These are phyloP conservation scores for Elanoides forficatus DNA, from an alignment of 2,113 vertebrate species.

Conservation along the genomic window DNA sequence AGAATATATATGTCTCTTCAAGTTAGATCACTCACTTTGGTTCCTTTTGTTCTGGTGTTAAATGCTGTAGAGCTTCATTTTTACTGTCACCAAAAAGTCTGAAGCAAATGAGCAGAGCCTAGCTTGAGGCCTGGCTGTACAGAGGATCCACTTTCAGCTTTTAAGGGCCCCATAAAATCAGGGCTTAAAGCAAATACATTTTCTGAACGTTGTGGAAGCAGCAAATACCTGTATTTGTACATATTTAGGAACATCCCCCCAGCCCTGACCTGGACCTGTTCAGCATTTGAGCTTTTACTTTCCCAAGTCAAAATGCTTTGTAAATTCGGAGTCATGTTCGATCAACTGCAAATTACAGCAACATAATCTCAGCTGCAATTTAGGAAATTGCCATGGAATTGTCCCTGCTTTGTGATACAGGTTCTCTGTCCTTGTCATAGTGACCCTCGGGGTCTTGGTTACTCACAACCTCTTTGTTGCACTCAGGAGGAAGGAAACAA, in stretches of 20 bases:
- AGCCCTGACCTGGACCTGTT: not conserved
- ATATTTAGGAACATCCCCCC: not conserved
- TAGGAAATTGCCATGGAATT: not conserved
- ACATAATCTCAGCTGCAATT: fast-evolving
- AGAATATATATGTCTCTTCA: not conserved
- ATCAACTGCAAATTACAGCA: not conserved
- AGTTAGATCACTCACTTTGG: not conserved
- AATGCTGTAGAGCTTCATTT: not conserved
- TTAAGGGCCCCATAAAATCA: not conserved
- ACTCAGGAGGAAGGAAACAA: not conserved
- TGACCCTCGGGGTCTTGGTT: fast-evolving
- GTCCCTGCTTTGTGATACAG: not conserved
- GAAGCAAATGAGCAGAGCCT: not conserved
- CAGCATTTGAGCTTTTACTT: not conserved
- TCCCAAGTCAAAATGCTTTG: not conserved
- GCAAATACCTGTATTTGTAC: not conserved
- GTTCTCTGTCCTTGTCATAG: not conserved
- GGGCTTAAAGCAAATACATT: not conserved
- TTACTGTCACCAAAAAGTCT: not conserved
- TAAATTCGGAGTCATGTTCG: not conserved
- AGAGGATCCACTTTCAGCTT: not conserved
- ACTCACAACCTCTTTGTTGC: not conserved
- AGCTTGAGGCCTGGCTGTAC: not conserved
- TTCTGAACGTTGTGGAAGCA: not conserved
- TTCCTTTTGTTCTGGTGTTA: not conserved